These are phyloP conservation scores for Mustelus asterias DNA, from an alignment of 2,113 vertebrate genomes.

Conservation along the genomic window DNA sequence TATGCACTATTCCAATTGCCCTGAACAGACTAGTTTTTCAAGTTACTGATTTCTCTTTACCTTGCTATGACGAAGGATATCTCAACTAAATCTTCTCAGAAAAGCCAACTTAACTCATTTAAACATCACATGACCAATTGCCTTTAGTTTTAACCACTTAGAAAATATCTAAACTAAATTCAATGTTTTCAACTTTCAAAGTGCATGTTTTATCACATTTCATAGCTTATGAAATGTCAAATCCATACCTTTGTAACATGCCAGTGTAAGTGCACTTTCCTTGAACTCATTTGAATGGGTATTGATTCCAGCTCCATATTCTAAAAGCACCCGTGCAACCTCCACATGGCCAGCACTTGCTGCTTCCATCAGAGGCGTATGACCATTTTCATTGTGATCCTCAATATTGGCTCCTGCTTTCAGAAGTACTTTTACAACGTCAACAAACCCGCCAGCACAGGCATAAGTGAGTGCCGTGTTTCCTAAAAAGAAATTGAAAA, in stretches of 20 bases:
- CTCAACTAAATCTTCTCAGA: background rate
- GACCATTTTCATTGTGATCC: slow-evolving; percentile 98
- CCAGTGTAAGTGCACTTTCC: slow-evolving; percentile 96
- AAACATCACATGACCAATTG: background rate
- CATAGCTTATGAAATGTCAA: background rate
- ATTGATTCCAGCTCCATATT: slow-evolving; percentile 97
- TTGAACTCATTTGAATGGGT: slow-evolving; percentile 99
- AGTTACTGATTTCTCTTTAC: background rate
- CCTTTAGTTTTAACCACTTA: background rate
- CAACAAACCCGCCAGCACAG: slow-evolving; percentile 94
- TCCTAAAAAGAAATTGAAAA: slow-evolving; percentile 56
- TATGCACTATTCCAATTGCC: background rate
- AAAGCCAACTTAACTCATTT: background rate
- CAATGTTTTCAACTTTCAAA: background rate
- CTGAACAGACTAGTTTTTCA: background rate
- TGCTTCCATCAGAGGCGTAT: slow-evolving; percentile 97
- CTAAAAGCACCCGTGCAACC: slow-evolving; percentile 89
- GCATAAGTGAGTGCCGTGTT: slow-evolving; percentile 96
- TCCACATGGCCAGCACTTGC: slow-evolving; percentile 96
- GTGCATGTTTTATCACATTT: background rate
- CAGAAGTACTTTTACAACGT: slow-evolving; percentile 93
- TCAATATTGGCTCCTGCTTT: slow-evolving; percentile 98
- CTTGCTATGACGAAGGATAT: background rate
- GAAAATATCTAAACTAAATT: background rate
- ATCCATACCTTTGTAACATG: slow-evolving; percentile 93